Evolutionary conservation across 2,113 vertebrate genomes (phyloP), one percentile per base, ranked within the genome.

Genomic region (Ariopsis seemanni): DNA sequence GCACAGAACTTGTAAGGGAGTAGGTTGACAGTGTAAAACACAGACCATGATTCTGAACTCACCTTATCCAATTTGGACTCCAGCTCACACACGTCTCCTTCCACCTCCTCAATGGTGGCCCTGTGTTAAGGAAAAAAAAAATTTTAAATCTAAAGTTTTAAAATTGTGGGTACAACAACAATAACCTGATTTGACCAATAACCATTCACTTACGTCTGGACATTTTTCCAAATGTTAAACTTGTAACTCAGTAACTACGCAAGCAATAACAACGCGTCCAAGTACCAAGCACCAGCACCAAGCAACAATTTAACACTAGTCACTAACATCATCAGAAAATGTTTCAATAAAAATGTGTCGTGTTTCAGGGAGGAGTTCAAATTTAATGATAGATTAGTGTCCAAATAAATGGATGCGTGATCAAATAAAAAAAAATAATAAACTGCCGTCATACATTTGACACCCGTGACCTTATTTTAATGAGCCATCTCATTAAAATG

Each of bases 51-150:
- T 25, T 58, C 74, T 89, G 62, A 93, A 90, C 94, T 96, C 94
- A 99, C 98, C 97, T 99, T 99, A 94, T 99, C 98, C n/a, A 99
- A 96, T 91, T 98, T 99, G 89, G 97, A 95, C 93, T 99, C 98
- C 93, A 99, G 93, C 93, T 99, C 98, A 1, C 97, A 93, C 91
- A 99, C 97, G 94, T 99, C 98, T 89, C 97, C 97, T 94, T 99
- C 98, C 87, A 99, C 98, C 93, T 99, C 98, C 95, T 99, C 98
- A 93, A 99, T 95, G 91, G 97, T 96, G 88, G 98, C 98, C 94
- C 98, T 99, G 93, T 81, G 30, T 53, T 78, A 20, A 7, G 71
- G 82, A 75, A 91, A 53, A 89, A 80, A 87, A 77, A n/a, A 78
- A 57, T 87, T 48, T 42, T 20, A 62, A 69, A 69, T n/a, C n/a